phyloP scores from a whole-genome alignment of 2,888 invertebrate genomes.

The Tridacna gigas region DNA sequence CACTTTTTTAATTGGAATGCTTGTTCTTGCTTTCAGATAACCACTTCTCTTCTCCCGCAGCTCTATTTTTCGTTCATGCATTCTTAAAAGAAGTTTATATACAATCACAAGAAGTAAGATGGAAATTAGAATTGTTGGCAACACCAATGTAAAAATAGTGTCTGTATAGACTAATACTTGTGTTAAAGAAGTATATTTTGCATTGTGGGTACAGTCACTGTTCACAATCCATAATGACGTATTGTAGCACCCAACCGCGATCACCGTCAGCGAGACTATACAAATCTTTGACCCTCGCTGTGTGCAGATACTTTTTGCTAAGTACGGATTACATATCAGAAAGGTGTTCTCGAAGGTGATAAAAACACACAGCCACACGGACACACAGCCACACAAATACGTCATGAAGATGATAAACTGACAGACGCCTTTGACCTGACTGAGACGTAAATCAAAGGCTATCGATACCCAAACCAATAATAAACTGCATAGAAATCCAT shows the following conservation, averaged over 20 bases:
- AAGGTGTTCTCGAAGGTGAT: constrained; percentile 71
- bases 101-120: constrained; percentile 35
- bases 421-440: constrained; percentile 87
- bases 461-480: constrained; percentile 83
- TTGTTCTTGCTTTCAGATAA: neutral
- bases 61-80: constrained; percentile 4
- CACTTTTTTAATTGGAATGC: constrained; percentile 61
- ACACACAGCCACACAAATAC: constrained; percentile 77
- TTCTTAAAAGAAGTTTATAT: constrained; percentile 32
- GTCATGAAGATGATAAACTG: constrained; percentile 90
- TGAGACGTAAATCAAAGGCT: constrained; percentile 41
- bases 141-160: constrained; percentile 63
- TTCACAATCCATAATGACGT: constrained; percentile 66
- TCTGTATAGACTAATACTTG: constrained; percentile 62
- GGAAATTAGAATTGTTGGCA: constrained; percentile 66
- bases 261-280: constrained; percentile 43
- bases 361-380: constrained; percentile 72
- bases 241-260: constrained; percentile 60
- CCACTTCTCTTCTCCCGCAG: neutral
- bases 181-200: constrained; percentile 31
- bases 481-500: constrained; percentile 90
- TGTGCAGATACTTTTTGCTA: constrained; percentile 55
- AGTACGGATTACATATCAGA: constrained; percentile 67
- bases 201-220: constrained; percentile 43
- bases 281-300: constrained; percentile 37